phyloP scores from a whole-genome alignment of 2,888 invertebrate genomes.

The Meandrusa payeni region DNA sequence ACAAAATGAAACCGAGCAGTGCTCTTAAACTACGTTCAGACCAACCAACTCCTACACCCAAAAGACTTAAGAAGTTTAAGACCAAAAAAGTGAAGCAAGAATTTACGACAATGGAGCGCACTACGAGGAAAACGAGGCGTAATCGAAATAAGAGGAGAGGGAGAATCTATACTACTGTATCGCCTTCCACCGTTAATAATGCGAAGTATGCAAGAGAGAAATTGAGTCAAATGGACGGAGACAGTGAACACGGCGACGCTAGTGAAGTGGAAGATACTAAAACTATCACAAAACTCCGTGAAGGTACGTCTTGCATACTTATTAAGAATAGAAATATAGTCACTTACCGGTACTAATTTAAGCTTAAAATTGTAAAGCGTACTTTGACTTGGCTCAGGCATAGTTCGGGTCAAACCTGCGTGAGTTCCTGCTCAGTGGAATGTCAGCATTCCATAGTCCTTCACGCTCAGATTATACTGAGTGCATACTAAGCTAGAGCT shows the following conservation, averaged over 20 bases:
- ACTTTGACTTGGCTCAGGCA: too few species aligned
- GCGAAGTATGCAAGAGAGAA: conserved; percentile 8
- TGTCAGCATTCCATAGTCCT: too few species aligned
- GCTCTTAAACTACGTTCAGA: conserved; percentile 28
- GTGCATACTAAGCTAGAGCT: too few species aligned
- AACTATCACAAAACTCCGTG: conserved; percentile 1
- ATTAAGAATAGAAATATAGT: too few species aligned
- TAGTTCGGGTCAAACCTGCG: too few species aligned
- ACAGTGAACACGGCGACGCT: background rate
- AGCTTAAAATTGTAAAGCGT: too few species aligned
- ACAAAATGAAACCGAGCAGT: conserved; percentile 39
- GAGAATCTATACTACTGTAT: conserved; percentile 15
- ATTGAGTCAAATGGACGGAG: background rate
- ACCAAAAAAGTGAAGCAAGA: conserved; percentile 21
- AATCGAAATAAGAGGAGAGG: conserved; percentile 27
- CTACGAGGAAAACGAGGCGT: conserved; percentile 21
- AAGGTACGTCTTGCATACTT: conserved; percentile 11
- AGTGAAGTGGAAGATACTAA: conserved; percentile 14
- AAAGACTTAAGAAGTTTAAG: conserved; percentile 29
- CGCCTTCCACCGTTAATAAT: background rate
- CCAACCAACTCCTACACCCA: conserved; percentile 26
- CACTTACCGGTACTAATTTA: too few species aligned
- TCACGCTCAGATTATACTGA: too few species aligned
- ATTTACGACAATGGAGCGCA: conserved; percentile 7
- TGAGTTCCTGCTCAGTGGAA: too few species aligned